phyloP scores from a whole-genome alignment of 1,140 invertebrate genomes.

The Drosophila bifasciata region DNA sequence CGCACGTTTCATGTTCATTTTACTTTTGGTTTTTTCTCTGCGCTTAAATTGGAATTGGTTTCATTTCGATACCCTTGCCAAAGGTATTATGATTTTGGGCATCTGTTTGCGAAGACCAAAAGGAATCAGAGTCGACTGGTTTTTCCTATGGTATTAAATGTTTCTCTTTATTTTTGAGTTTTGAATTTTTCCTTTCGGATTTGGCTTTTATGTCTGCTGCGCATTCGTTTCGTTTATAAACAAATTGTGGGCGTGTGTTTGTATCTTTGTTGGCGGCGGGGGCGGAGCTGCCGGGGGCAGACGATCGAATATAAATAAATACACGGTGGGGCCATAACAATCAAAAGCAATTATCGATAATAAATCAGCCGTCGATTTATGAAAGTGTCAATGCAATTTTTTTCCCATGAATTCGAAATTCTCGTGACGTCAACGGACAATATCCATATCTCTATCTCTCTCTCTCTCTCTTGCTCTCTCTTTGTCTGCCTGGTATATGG shows the following conservation, averaged over 20 bases:
- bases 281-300: not conserved
- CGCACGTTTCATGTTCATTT: constrained; percentile 45
- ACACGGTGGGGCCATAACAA: constrained; percentile 55
- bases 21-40: not conserved
- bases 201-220: constrained; percentile 68
- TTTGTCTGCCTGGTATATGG: not conserved
- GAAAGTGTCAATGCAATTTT: constrained; percentile 77
- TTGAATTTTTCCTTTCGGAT: constrained; percentile 13
- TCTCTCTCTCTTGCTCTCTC: no score
- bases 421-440: constrained; percentile 59
- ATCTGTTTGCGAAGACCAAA: no score
- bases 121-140: no score
- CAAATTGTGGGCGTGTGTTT: constrained; percentile 50
- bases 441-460: no score
- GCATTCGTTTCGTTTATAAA: constrained; percentile 78
- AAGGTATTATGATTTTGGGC: not conserved
- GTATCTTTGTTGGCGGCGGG: constrained; percentile 4
- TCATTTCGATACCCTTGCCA: no score
- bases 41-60: no score
- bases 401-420: constrained; percentile 22
- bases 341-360: constrained; percentile 75
- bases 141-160: no score
- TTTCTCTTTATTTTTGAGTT: not conserved
- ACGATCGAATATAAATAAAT: constrained; percentile 43
- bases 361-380: constrained; percentile 77